Evolutionary conservation across 2,113 vertebrate genomes (phyloP), one percentile per base, ranked within the genome.

Genomic region (Ictalurus punctatus): DNA sequence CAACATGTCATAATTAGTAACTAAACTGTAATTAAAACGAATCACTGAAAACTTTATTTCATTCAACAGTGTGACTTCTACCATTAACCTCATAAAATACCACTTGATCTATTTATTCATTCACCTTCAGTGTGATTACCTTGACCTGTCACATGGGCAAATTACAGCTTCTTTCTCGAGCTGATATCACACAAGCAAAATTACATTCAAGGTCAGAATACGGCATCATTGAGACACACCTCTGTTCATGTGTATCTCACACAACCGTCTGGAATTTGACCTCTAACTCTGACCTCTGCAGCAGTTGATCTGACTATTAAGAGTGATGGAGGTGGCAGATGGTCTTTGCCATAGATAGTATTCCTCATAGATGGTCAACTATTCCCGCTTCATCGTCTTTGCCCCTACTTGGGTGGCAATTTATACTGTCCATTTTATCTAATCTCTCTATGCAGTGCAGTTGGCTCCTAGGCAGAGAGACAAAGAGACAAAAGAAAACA

Each of bases 221-320:
- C 27, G 27, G 13, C 86, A 92, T 91, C 90, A 87, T 89, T 88
- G 25, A 79, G 59, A 16, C 37, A 12, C 40, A 21, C 7, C 30
- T 86, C 23, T 69, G 48, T 63, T 69, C 14, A 81, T 52, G 37
- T 67, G 30, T 17, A n/a, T 87, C 12, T 1, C 74, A 30, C 34
- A 23, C 6, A 63, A 54, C 63, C 44, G 5, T 65, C 27, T 56
- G 58, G 78, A 71, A 23, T 67, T 87, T 87, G 86, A 83, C 52
- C 23, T 59, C 23, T n/a, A 27, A 56, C n/a, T 65, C n/a, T 82
- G 44, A 58, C 63, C 65, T 37, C 61, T 69, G 23, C 27, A 56
- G 54, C 87, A 74, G 67, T 58, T 88, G 81, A 84, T 6, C 37
- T 19, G 25, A 73, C 65, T 59, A 37, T 10, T 83, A 37, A 79